These are phyloP conservation scores for Machaerirhynchus nigripectus DNA, from an alignment of 2,113 vertebrate genomes.

Conservation along the genomic window DNA sequence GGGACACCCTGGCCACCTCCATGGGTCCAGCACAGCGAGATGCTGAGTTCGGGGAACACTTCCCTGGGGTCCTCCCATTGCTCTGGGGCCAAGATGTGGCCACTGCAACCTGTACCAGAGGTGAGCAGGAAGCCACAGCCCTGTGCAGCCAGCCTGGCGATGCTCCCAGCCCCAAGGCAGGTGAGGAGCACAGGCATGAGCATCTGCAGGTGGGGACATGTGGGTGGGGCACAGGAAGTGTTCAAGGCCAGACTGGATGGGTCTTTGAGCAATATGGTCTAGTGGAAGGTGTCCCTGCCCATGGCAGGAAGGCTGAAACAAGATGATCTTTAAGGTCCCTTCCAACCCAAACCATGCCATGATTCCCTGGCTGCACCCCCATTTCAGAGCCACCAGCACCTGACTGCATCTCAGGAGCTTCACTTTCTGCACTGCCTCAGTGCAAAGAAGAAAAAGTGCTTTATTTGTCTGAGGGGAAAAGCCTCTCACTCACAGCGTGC, in stretches of 20 bases:
- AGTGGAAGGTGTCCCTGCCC: neutral
- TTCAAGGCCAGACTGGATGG: neutral
- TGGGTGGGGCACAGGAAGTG: neutral
- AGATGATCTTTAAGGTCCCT: neutral
- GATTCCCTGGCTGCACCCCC: neutral
- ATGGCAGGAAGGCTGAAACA: neutral
- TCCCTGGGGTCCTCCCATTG: neutral
- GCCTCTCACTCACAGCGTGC: neutral
- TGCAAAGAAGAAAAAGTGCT: neutral
- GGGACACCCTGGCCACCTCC: neutral
- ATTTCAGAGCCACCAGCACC: neutral
- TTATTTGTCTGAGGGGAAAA: neutral
- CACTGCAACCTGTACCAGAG: fast-evolving
- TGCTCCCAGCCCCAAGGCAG: fast-evolving
- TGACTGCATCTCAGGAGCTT: neutral
- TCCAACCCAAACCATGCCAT: neutral
- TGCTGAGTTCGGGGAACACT: neutral
- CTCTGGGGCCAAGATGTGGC: neutral
- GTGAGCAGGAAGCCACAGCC: neutral
- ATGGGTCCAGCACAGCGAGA: fast-evolving
- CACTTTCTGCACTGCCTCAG: neutral
- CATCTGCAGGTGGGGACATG: neutral
- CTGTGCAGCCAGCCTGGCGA: neutral
- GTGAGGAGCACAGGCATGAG: neutral
- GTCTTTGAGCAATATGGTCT: neutral